A percentile compares a stretch with the other conserved stretches of the same genome.
These are phyloP conservation scores for Eledona agricola DNA, from an alignment of 2,888 invertebrate genomes.

Conservation along the genomic window DNA sequence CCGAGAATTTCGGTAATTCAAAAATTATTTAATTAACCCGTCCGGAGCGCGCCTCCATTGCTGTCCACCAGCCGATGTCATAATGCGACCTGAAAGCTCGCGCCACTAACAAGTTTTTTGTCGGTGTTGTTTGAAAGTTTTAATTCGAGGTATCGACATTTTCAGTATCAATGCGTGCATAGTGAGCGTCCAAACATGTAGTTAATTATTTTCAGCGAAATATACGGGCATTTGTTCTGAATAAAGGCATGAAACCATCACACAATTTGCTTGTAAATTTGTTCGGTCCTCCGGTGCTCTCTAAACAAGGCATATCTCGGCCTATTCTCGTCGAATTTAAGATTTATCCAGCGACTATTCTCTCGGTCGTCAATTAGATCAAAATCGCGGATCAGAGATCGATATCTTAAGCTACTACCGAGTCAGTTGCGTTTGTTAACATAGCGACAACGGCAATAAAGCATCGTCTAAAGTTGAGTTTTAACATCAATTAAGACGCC, in stretches of 20 bases:
- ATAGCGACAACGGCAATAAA: slow-evolving; percentile 35
- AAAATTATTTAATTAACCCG: slow-evolving; percentile 25
- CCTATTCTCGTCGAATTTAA: slow-evolving; percentile 24
- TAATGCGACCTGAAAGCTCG: slow-evolving; percentile 2
- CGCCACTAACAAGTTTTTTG: not conserved
- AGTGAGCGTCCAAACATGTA: slow-evolving; percentile 31
- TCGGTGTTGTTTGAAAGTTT: slow-evolving; percentile 27
- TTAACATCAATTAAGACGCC: slow-evolving; percentile 30
- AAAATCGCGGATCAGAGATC: slow-evolving; percentile 57
- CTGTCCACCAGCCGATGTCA: slow-evolving; percentile 11
- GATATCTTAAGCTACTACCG: slow-evolving; percentile 52
- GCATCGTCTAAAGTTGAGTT: slow-evolving; percentile 22
- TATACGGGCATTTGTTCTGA: slow-evolving; percentile 47
- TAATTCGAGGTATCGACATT: slow-evolving; percentile 30
- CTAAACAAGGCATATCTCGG: slow-evolving; percentile 34
- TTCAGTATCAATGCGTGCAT: slow-evolving; percentile 21
- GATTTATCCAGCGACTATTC: slow-evolving; percentile 23
- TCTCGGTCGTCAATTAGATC: slow-evolving; percentile 57
- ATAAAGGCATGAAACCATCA: slow-evolving; percentile 49
- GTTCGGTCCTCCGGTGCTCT: slow-evolving; percentile 37
- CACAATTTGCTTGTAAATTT: slow-evolving; percentile 57
- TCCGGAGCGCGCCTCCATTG: not conserved
- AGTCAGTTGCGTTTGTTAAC: slow-evolving; percentile 50
- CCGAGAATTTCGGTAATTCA: no score
- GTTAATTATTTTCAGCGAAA: slow-evolving; percentile 38